Conservation (phyloP, 2,888 invertebrate species). For the Ornithoptera priamus region DNA sequence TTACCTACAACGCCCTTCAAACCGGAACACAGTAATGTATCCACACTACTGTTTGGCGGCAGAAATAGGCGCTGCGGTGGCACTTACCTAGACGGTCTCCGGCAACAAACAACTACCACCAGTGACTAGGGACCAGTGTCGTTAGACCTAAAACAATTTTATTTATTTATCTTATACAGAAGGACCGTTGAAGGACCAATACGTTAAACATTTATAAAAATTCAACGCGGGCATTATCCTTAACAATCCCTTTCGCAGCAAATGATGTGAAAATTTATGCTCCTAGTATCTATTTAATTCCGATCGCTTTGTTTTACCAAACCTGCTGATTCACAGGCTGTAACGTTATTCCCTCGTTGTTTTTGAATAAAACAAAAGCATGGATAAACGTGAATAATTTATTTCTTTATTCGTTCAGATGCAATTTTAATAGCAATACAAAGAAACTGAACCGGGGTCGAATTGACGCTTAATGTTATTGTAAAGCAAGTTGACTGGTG, state of each 20-base stretch:
- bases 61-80: too few relatives aligned
- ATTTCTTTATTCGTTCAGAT: background rate
- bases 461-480: background rate
- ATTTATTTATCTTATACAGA: too few relatives aligned
- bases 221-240: background rate
- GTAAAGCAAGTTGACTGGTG: background rate
- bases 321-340: conserved; percentile 6
- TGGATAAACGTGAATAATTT: background rate
- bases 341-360: background rate
- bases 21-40: too few relatives aligned
- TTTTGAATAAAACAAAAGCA: conserved; percentile 1
- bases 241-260: conserved; percentile 3
- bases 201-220: background rate
- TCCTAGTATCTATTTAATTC: conserved; percentile 8
- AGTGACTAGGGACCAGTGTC: too few relatives aligned
- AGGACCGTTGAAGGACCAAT: background rate
- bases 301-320: conserved; percentile 11
- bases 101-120: too few relatives aligned
- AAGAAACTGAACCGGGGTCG: background rate
- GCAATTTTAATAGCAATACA: background rate
- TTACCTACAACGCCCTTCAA: too few relatives aligned
- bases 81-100: too few relatives aligned
- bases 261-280: conserved; percentile 27
- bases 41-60: too few relatives aligned
- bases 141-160: too few relatives aligned